Conservation (phyloP, 2,797 vertebrate species). For the Phoeniculus purpureus region DNA sequence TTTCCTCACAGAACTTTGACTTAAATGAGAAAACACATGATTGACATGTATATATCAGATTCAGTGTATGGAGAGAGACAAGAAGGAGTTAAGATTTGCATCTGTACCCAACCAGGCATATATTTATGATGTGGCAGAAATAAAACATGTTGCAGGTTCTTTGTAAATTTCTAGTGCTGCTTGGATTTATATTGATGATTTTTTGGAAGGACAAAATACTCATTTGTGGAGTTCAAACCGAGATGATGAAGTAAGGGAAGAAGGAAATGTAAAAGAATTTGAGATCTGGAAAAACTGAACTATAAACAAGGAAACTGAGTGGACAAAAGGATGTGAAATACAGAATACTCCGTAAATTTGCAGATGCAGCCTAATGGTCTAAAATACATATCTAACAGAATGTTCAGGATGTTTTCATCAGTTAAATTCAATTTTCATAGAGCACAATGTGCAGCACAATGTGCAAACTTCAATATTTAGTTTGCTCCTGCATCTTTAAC, state of each 20-base stretch:
- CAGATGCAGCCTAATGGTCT: background rate
- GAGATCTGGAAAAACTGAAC: background rate
- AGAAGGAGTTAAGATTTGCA: background rate
- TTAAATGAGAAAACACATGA: background rate
- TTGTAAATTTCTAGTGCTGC: background rate
- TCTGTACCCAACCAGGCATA: background rate
- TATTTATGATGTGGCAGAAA: background rate
- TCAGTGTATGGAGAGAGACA: background rate
- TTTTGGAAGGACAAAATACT: background rate
- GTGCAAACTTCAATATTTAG: background rate
- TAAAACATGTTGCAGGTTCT: background rate
- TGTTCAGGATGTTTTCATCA: background rate
- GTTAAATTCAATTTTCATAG: background rate
- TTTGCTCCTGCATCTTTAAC: background rate
- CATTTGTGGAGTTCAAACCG: background rate
- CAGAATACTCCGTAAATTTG: background rate
- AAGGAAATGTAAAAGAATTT: background rate
- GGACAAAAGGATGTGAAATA: background rate
- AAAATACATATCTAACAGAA: background rate
- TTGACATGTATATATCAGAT: background rate
- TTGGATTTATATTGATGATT: background rate
- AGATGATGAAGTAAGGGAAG: background rate
- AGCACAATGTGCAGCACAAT: background rate
- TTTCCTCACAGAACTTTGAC: background rate
- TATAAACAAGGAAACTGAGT: background rate